Conservation (phyloP, 2,888 invertebrate genomes). For the Amphipoea oculea region DNA sequence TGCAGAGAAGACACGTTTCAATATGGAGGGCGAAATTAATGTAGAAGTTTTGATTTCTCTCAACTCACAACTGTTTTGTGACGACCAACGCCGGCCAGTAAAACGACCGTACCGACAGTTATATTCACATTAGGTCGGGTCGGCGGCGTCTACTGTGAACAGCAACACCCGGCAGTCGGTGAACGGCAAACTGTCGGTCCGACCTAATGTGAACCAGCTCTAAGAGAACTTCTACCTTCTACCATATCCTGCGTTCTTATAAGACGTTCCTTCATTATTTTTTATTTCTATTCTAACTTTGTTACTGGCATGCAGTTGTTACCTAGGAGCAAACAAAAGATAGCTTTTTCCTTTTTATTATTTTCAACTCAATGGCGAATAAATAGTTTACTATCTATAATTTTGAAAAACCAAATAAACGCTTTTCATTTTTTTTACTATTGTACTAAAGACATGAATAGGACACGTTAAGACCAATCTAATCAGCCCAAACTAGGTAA, state of each 20-base stretch:
- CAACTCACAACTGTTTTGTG: too few relatives aligned
- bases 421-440: too few relatives aligned
- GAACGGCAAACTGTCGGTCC: too few relatives aligned
- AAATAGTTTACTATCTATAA: background rate
- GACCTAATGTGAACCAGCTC: too few relatives aligned
- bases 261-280: conserved; percentile 58
- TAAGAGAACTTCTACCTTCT: conserved; percentile 26
- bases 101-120: too few relatives aligned
- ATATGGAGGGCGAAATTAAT: too few relatives aligned
- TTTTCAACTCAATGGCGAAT: background rate
- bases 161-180: too few relatives aligned
- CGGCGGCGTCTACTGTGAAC: too few relatives aligned
- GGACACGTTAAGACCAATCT: background rate
- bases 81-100: too few relatives aligned
- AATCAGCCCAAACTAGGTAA: background rate
- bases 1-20: too few relatives aligned
- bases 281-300: conserved; percentile 56
- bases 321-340: background rate
- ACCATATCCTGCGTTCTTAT: conserved; percentile 1
- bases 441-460: background rate
- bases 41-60: too few relatives aligned
- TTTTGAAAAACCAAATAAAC: background rate
- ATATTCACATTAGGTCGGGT: too few relatives aligned
- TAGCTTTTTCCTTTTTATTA: background rate
- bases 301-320: background rate